Conservation (phyloP, 2,113 vertebrate genomes). For the Anarhynchus alexandrinus region DNA sequence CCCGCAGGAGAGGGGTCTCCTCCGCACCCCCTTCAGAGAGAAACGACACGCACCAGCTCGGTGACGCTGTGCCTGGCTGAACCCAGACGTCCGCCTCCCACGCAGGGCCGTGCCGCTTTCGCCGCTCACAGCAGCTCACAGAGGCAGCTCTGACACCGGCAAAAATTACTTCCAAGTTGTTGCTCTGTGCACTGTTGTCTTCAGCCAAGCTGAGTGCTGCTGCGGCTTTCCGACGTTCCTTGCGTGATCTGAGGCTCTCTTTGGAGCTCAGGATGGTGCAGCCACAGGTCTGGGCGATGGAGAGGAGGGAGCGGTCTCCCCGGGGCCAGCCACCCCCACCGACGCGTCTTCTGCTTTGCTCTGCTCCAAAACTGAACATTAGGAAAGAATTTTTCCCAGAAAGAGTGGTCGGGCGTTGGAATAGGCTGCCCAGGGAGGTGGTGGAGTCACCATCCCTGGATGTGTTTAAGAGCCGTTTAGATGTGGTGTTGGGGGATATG, state of each 20-base stretch:
- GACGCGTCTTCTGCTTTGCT: not conserved
- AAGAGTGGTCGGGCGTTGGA: no score
- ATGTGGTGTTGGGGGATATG: no score
- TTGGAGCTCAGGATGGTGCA: not conserved
- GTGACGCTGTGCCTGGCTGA: not conserved
- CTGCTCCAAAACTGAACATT: no score
- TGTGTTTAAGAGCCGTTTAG: no score
- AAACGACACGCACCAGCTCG: not conserved
- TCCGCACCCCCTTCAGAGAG: not conserved
- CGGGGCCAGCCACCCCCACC: not conserved
- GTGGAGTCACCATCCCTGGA: no score
- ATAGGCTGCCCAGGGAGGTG: no score
- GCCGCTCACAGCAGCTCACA: not conserved
- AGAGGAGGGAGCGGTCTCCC: rapidly evolving
- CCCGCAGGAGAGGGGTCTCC: not conserved
- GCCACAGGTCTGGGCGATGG: not conserved
- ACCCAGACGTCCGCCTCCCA: not conserved
- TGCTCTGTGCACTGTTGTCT: not conserved
- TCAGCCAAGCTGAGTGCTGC: not conserved
- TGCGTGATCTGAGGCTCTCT: not conserved
- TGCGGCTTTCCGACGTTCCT: not conserved
- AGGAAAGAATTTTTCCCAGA: no score
- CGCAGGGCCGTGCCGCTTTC: not conserved
- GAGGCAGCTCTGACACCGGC: not conserved
- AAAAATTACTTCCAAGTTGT: not conserved